phyloP scores from a whole-genome alignment of 1,140 invertebrate genomes.

The Archivesica marissinica region DNA sequence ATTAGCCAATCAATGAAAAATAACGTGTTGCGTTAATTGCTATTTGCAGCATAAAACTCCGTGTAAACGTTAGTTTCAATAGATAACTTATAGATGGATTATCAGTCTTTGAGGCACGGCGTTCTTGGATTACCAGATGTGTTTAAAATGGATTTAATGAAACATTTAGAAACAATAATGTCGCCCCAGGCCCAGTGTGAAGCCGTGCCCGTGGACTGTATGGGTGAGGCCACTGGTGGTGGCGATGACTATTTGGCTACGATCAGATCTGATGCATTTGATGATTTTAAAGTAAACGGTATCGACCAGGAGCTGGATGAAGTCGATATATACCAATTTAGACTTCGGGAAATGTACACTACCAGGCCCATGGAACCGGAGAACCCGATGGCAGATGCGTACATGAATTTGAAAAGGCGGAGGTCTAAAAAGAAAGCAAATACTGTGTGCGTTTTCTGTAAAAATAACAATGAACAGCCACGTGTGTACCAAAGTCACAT shows the following conservation, averaged over 20 bases:
- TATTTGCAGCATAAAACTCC: too few relatives aligned
- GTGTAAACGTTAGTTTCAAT: too few relatives aligned
- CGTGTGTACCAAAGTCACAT: slow-evolving; percentile 84
- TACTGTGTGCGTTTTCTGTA: slow-evolving; percentile 84
- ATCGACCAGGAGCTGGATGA: slow-evolving; percentile 55
- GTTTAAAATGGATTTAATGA: neutral
- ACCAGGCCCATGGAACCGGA: neutral
- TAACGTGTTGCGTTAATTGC: too few relatives aligned
- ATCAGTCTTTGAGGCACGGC: neutral
- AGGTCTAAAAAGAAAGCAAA: too few relatives aligned
- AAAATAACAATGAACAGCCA: slow-evolving; percentile 85
- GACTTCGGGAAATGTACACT: neutral
- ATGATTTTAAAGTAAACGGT: slow-evolving; percentile 40
- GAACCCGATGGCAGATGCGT: neutral
- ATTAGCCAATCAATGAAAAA: too few relatives aligned
- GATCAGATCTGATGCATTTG: neutral
- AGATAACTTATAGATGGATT: neutral
- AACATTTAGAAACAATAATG: neutral
- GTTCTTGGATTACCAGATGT: neutral
- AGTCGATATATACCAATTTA: slow-evolving; percentile 26
- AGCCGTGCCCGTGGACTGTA: neutral
- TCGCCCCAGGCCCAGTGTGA: neutral
- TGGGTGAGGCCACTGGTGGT: neutral
- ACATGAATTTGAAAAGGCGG: too few relatives aligned
- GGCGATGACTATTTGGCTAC: neutral